phyloP scores from a whole-genome alignment of 2,797 vertebrate genomes.

The Cheirogaleus major region DNA sequence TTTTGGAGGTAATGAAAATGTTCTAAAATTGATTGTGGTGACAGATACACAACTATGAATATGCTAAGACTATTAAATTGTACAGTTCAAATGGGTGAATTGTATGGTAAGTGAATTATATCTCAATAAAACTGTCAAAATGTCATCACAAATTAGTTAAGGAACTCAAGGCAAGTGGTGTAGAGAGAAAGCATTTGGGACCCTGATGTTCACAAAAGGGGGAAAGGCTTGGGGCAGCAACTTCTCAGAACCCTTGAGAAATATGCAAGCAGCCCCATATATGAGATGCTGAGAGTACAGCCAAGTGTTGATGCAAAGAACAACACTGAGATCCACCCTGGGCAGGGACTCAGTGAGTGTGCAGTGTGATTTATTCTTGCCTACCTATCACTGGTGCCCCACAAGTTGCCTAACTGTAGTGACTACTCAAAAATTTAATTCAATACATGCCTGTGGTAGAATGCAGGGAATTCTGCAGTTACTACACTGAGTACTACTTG shows the following conservation, averaged over 20 bases:
- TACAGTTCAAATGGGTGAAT: background rate
- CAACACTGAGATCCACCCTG: background rate
- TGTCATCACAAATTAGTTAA: background rate
- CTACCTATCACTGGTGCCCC: background rate
- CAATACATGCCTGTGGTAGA: background rate
- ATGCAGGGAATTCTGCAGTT: background rate
- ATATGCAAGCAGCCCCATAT: background rate
- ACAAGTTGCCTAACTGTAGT: background rate
- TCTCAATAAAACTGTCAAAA: constrained; percentile 28
- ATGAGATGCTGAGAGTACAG: background rate
- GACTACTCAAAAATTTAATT: background rate
- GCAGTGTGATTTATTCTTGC: background rate
- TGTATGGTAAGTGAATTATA: background rate
- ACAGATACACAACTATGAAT: background rate
- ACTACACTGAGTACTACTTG: background rate
- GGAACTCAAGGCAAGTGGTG: background rate
- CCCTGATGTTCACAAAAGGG: background rate
- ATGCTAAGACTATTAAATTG: background rate
- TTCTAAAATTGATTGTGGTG: background rate
- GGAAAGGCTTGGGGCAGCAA: background rate
- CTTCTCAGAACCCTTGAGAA: constrained; percentile 30
- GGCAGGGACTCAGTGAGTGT: background rate
- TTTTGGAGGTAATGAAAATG: background rate
- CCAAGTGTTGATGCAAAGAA: background rate
- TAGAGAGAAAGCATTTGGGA: background rate